Base-by-base conservation (phyloP, 2,888 invertebrate species). In the Drosophila monieri region DNA sequence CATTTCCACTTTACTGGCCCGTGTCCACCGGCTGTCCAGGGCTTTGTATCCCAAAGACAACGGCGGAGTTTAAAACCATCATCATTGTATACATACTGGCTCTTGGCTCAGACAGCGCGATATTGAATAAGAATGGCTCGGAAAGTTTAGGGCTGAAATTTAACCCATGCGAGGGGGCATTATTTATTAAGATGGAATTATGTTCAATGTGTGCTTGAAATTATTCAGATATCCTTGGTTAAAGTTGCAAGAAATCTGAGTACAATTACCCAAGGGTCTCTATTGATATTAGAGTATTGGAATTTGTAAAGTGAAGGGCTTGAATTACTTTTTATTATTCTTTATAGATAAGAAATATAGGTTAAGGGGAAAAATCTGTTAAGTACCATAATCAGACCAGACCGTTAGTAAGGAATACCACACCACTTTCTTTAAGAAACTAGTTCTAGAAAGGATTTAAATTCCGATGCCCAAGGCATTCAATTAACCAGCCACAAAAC, bases 31-130 rank as follows among this genome's bases (percentile, higher is more conserved):
- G 60, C 60, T 60, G 60, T 59, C 25, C 55, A 14, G 52, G 58
- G 18, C 48, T 41, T 25, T 56, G 54, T 39, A 68, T 66, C 54
- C 44, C 35, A 74, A 51, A 51, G 49, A 57, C 58, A 64, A 64
- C 64, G 52, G 60, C 64, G 64, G 59, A 69, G 59, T 74, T 60
- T 69, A 44, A 69, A 52, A 60, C 54, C 64, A 59, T 49, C 58
- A 64, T 58, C 41, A 56, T 48, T 44, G 54, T 51, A 65, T 62
- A 52, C 52, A 64, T 1, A 37, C 52, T 51, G 27, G 35, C 35
- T 48, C 18, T 30, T 21, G 12, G 39, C 61, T 41, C 61, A 61
- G 61, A 61, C 61, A 32, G 41, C 62, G 61, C 48, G 62, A 25
- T 32, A 62, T 61, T 61, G 62, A 48, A 48, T 61, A 61, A 61